These are phyloP conservation scores for Biston stratarius DNA, from an alignment of 2,888 invertebrate genomes.

Conservation along the genomic window DNA sequence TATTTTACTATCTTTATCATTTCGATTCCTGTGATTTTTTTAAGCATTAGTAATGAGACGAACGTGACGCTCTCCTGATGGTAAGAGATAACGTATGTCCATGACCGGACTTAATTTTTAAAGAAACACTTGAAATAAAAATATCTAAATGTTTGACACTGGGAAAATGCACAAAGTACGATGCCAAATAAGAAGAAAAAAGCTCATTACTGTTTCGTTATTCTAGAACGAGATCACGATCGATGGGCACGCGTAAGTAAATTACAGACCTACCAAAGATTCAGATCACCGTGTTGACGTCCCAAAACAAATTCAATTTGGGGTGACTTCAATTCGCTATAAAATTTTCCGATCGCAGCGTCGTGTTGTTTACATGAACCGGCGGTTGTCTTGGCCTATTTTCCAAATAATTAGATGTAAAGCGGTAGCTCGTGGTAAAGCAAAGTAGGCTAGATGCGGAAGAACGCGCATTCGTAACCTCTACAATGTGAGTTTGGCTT, in stretches of 20 bases:
- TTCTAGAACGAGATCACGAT: background rate
- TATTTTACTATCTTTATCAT: no score
- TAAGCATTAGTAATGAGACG: no score
- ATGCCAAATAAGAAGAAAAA: no score
- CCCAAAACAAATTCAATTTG: slow-evolving; percentile 12
- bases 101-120: no score
- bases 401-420: slow-evolving; percentile 2
- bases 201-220: background rate
- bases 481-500: background rate
- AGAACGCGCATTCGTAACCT: background rate
- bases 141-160: no score
- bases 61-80: background rate
- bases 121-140: no score
- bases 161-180: no score
- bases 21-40: no score
- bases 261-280: background rate
- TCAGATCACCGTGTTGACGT: background rate
- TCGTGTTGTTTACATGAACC: slow-evolving; percentile 6
- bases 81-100: no score
- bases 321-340: slow-evolving; percentile 1
- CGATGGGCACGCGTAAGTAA: background rate
- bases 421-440: background rate
- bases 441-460: background rate
- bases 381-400: slow-evolving; percentile 6
- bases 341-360: background rate